Base-by-base conservation (phyloP, 2,113 vertebrate genomes). In the Pygoscelis antarcticus region DNA sequence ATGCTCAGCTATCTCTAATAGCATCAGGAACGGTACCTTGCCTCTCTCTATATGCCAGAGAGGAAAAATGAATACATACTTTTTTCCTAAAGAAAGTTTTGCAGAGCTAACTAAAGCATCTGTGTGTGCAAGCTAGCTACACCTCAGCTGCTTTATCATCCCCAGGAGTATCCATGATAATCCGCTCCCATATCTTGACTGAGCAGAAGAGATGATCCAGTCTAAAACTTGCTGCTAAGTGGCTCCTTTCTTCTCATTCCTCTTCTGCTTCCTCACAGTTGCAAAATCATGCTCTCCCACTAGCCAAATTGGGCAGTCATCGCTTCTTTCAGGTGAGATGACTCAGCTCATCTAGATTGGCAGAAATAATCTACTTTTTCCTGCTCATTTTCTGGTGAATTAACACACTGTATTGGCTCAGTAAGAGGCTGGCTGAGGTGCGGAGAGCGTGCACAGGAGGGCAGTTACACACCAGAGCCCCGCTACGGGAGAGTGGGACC, bases 391-490 rank as follows among this genome's bases (percentile, higher is more conserved):
- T 38, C 62, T 70, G 36, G 23, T 76, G 51, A 58, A 77, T 47
- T 32, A 70, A 34, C 64, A 77, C 34, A 29, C 23, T 7, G 44
- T 12, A 17, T 9, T 32, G 38, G 25, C 55, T 69, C 62, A 52
- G 49, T 1, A 75, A 55, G 32, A 44, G 18, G 40, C 32, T n/a
- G n/a, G 22, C 34, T 40, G 25, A 64, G 34, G 20, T 25, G 32
- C 42, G 1, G 2, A 72, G 27, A 14, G 46, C 1, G 1, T 3
- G 9, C 32, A 12, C 6, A 25, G 57, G 19, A 36, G 6, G 5
- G 15, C 69, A 72, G 21, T 16, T 12, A 47, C 15, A 32, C 3
- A 5, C 7, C 52, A 49, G 66, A 32, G 34, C 21, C 44, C 27
- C 0, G 1, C 52, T 40, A 16, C 3, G 21, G 25, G 38, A 58